These are phyloP conservation scores for Cynaeus angustus DNA, from an alignment of 2,888 invertebrate species.

Conservation along the genomic window DNA sequence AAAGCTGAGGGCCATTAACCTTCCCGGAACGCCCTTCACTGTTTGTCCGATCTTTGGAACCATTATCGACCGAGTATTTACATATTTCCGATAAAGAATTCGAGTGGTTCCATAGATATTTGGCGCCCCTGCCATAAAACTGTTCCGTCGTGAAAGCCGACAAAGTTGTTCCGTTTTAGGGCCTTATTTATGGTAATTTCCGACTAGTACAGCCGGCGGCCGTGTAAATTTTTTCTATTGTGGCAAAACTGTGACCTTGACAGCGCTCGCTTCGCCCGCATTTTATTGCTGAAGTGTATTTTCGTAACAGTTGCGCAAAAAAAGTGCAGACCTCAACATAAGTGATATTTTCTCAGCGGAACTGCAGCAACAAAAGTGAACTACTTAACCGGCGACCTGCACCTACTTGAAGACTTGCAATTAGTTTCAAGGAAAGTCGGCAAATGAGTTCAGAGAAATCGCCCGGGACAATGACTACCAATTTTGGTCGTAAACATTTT, in stretches of 20 bases:
- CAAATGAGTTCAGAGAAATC: slow-evolving; percentile 4
- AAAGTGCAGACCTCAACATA: neutral
- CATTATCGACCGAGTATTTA: slow-evolving; percentile 23
- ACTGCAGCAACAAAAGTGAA: neutral
- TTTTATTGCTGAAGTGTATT: no score
- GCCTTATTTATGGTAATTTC: no score
- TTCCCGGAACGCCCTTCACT: slow-evolving; percentile 21
- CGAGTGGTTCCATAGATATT: slow-evolving; percentile 13
- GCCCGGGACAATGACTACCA: neutral
- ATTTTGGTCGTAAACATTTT: neutral
- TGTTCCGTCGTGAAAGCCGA: neutral
- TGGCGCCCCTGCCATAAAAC: slow-evolving; percentile 7
- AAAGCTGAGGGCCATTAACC: slow-evolving; percentile 18
- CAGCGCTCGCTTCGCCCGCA: no score
- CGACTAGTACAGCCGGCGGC: no score
- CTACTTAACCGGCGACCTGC: slow-evolving; percentile 1
- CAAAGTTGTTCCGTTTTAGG: no score
- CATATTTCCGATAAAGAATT: slow-evolving; percentile 16
- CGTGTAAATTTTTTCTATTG: no score
- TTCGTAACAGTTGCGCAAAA: neutral
- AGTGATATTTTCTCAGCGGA: neutral
- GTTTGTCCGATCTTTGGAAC: slow-evolving; percentile 29
- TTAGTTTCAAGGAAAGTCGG: neutral
- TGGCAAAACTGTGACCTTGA: no score
- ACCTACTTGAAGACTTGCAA: slow-evolving; percentile 9